Evolutionary conservation across 2,888 invertebrate genomes (phyloP), one percentile per base, ranked within the genome.

Genomic region (Lochmaea capreae): DNA sequence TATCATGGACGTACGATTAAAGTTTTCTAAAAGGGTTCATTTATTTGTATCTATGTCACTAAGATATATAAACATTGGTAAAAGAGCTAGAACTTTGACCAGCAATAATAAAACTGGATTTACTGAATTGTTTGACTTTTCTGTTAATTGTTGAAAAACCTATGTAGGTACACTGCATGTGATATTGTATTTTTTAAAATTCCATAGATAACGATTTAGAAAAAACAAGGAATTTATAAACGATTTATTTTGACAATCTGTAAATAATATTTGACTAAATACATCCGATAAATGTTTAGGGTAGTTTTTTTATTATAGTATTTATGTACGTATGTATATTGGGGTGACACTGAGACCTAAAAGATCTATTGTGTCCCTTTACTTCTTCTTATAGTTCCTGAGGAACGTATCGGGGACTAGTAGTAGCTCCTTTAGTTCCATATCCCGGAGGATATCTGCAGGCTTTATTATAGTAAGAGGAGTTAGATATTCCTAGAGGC

Each of bases 131-230:
- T 8, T 61, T 61, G 61, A 61, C 16, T 61, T 39, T 33, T n/a
- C 14, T 42, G 26, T 52, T 58, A 39, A 16, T 52, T n/a, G 3
- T 69, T 49, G 22, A 11, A 63, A 49, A 65, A 42, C 66, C 11
- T 61, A 16, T 69, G 69, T 70, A 73, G 73, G 69, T 70, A 52
- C 22, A 70, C 73, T 73, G 73, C 54, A 73, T 73, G 73, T 73
- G 70, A 73, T 70, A 73, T 70, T 73, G 26, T 73, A 49, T 52
- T n/a, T n/a, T n/a, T 61, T 69, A 71, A 33, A 61, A 59, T 10
- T 14, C 39, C 14, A 39, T 61, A 39, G 5, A 61, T 61, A 4
- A 61, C 33, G 39, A 26, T 58, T 26, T 58, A 8, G 0, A 61
- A 26, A 59, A 26, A 39, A 59, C 39, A 33, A 16, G 14, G 2